Evolutionary conservation across 92 coral and sea anemone genomes (phyloP), one percentile per base, ranked within the genome.

Genomic region (Ricordea florida): DNA sequence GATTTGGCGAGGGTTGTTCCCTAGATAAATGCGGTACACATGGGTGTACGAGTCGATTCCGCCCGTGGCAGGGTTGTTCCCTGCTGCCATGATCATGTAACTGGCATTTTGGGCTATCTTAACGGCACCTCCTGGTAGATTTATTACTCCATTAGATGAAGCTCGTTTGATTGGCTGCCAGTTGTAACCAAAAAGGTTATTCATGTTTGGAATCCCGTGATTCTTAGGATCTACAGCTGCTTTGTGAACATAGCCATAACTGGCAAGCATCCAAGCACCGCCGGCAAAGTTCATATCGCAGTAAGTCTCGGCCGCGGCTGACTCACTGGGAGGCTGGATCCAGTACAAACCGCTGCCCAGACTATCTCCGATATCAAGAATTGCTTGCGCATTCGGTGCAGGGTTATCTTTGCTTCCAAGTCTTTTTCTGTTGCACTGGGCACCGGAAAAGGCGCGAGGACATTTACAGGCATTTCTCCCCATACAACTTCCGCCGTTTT

Each of bases 51-150:
- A 31, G 42, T 91, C 69, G 38, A 94, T 94, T 15, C 98, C 96
- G 10, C 94, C 97, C 18, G 66, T 72, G 49, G 58, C 69, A 8
- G 97, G 98, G 77, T 94, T 91, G 73, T 80, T 87, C 13, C 98
- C 97, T 20, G 90, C 98, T 18, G 98, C 98, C 98, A 94, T 94
- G 24, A 94, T 85, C 98, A 94, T 91, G 61, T 78, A 81, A 28
- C 38, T 51, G 48, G 97, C 98, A 21, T 74, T 81, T 68, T 90
- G 68, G 5, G 91, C 97, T 86, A 91, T 76, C 63, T 78, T 68
- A 10, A 94, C 91, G 2, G 98, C 98, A 0, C 97, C 98, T 16
- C 80, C 84, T 0, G 82, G 70, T 4, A 94, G 86, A 36, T 83
- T 71, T 47, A 94, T 84, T 14, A 83, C 45, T 24, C 98, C 98